Base-by-base conservation (phyloP, 1,140 invertebrate genomes). In the Adoxophyes honmai region DNA sequence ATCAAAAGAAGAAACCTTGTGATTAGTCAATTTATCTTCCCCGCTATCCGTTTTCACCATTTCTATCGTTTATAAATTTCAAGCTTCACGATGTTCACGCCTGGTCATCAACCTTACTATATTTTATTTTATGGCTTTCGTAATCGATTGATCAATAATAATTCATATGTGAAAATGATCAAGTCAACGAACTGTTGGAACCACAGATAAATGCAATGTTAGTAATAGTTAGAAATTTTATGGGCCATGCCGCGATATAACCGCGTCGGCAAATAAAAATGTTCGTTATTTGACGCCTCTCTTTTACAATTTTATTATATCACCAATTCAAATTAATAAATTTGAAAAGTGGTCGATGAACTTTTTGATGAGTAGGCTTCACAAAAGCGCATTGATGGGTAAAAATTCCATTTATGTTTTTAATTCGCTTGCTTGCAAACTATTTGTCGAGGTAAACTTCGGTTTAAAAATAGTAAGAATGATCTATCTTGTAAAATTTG, bases 31-130 rank as follows among this genome's bases (percentile, higher is more conserved):
- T 28, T 33, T n/a, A 48, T 48, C 21, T 18, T n/a, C 10, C 16
- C n/a, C 38, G 8, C n/a, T 48, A 21, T 48, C 11, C 16, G 42
- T 48, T 48, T 48, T 48, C 42, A 21, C 42, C 21, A 48, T 48
- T 48, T 48, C 42, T 48, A 48, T 15, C 42, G 42, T 48, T 48
- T 48, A 48, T 48, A 48, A 48, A 48, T 48, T 48, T 48, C 42
- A 48, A 33, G 21, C 42, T 14, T 33, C 42, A 28, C n/a, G 10
- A 28, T 33, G 1, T 28, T 16, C 21, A 48, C 18, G 42, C 4
- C 15, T 21, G 9, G 42, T 48, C 42, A 48, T 11, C 42, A 11
- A 33, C 42, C 42, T 48, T n/a, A 13, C 42, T 48, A 6, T 28
- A 28, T 48, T 28, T 28, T 48, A 48, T 7, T 42, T 42, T 44